Evolutionary conservation across 2,797 vertebrate genomes (phyloP).

Genomic region (Scolopax bukidnonensis): DNA sequence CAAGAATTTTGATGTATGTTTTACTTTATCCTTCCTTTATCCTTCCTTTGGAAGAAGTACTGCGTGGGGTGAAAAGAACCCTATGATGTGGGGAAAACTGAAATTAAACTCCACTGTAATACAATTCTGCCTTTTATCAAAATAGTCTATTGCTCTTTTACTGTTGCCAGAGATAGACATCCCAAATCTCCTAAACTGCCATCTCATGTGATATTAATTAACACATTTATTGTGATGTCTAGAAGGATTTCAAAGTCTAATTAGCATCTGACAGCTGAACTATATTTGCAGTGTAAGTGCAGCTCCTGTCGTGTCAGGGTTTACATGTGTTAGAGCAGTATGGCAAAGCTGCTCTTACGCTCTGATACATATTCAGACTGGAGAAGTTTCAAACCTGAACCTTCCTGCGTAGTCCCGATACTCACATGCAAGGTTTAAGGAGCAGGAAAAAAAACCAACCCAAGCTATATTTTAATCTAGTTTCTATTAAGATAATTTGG

Average conservation of each 20-base stretch:
- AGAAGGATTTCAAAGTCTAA: not conserved
- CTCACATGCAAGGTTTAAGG: fast-evolving
- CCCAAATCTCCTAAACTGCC: not conserved
- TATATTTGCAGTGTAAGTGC: not conserved
- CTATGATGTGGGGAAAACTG: not conserved
- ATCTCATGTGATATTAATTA: not conserved
- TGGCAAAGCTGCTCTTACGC: not conserved
- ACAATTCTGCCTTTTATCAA: not conserved
- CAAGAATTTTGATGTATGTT: not conserved
- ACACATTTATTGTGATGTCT: not conserved
- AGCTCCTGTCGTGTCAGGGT: not conserved
- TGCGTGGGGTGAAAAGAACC: not conserved
- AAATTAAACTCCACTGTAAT: not conserved
- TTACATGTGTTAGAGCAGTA: not conserved
- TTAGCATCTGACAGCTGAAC: not conserved
- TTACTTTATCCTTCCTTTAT: not conserved
- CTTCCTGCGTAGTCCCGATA: not conserved
- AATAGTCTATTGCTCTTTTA: not conserved
- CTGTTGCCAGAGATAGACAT: not conserved
- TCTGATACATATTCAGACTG: fast-evolving
- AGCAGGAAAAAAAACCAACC: not conserved
- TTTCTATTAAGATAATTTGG: not conserved
- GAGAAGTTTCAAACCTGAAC: not conserved
- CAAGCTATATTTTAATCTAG: not conserved
- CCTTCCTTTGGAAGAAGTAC: not conserved